Conservation (phyloP, 2,797 vertebrate genomes). For the Hybognathus amarus region DNA sequence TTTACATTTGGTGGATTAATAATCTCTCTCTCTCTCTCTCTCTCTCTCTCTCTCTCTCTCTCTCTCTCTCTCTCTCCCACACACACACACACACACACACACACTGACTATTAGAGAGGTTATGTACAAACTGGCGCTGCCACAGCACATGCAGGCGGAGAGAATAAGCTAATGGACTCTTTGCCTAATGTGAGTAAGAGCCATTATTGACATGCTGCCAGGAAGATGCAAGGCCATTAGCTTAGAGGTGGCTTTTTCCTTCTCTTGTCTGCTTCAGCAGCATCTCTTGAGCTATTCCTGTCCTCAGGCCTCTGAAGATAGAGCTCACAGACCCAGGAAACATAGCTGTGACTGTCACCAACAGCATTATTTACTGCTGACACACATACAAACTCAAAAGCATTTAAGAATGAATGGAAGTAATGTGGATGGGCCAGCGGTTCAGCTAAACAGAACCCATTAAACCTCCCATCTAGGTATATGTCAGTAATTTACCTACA, state of each 20-base stretch:
- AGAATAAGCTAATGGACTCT: conserved; percentile 98
- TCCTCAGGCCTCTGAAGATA: conserved; percentile 30
- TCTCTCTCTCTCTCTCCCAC: not conserved
- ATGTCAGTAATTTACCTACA: conserved; percentile 71
- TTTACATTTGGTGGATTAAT: conserved; percentile 10
- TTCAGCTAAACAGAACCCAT: conserved; percentile 60
- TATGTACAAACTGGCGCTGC: conserved; percentile 68
- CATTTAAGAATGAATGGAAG: conserved; percentile 33
- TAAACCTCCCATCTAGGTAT: conserved; percentile 64
- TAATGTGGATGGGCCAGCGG: conserved; percentile 35
- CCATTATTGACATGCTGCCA: conserved; percentile 99
- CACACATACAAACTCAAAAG: not conserved
- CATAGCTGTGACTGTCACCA: conserved; percentile 70
- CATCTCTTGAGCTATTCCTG: conserved; percentile 34
- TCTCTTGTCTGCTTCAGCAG: conserved; percentile 46
- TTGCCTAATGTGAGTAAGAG: conserved; percentile 99
- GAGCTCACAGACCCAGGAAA: conserved; percentile 63
- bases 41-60: not conserved
- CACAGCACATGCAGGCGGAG: conserved; percentile 67
- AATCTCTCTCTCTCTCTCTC: not conserved
- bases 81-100: conserved; percentile 31
- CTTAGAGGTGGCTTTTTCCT: conserved; percentile 63
- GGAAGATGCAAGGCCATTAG: conserved; percentile 98
- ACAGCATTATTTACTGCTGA: conserved; percentile 46
- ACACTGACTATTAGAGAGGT: conserved; percentile 70